These are phyloP conservation scores for Maccullochella peelii DNA, from an alignment of 2,113 vertebrate species.

Conservation along the genomic window DNA sequence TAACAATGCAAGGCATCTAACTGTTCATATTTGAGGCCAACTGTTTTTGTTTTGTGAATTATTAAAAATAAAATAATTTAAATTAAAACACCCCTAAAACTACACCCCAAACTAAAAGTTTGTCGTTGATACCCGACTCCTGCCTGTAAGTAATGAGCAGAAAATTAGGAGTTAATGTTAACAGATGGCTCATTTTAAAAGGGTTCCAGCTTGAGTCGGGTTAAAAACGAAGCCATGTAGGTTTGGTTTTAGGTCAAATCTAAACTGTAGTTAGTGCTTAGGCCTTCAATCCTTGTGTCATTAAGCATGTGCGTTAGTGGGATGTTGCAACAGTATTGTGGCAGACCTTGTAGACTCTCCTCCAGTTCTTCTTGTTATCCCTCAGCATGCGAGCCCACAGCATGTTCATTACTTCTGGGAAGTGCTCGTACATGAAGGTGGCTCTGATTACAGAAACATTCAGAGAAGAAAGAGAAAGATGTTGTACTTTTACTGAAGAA, in stretches of 20 bases:
- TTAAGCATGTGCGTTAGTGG: conserved; percentile 5
- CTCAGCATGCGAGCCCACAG: conserved; percentile 97
- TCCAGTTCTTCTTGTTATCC: conserved; percentile 99
- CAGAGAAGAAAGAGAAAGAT: neutral
- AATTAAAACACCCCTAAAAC: neutral
- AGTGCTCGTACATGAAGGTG: conserved; percentile 99
- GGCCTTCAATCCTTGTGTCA: neutral
- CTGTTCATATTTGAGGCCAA: neutral
- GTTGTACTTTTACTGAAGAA: neutral
- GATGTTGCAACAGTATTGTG: conserved; percentile 2
- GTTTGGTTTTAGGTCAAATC: neutral
- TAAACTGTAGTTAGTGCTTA: conserved; percentile 7
- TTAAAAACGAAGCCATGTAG: neutral
- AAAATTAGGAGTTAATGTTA: neutral
- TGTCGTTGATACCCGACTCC: neutral
- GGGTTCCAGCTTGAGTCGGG: neutral
- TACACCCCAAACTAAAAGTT: no score
- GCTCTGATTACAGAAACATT: conserved; percentile 80
- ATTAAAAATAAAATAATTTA: neutral
- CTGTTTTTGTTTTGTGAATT: neutral
- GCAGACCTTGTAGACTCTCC: conserved; percentile 98
- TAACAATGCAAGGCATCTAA: neutral
- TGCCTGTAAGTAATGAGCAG: neutral
- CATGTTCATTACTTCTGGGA: conserved; percentile 99
- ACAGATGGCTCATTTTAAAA: conserved; percentile 4